Evolutionary conservation across 2,113 vertebrate genomes (phyloP).

Genomic region (Elephas maximus): DNA sequence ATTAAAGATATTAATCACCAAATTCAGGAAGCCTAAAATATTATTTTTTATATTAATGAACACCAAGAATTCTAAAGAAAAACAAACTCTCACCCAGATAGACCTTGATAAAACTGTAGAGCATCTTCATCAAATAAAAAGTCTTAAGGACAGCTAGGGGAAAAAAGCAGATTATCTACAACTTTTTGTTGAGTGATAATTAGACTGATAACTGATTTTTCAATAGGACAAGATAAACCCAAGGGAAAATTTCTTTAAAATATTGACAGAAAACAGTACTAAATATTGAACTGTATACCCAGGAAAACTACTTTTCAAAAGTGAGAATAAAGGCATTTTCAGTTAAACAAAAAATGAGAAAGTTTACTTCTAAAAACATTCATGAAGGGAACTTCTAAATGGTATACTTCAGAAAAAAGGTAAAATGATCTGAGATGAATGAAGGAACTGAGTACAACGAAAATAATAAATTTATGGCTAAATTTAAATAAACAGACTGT

Average conservation of each 20-base stretch:
- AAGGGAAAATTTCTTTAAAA: background rate
- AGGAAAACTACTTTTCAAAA: slow-evolving; percentile 48
- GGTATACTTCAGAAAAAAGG: background rate
- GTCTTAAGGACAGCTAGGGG: background rate
- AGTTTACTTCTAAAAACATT: slow-evolving; percentile 18
- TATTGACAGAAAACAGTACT: background rate
- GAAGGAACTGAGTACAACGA: background rate
- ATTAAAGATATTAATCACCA: background rate
- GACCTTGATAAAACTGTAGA: background rate
- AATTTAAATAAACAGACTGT: background rate
- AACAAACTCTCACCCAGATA: background rate
- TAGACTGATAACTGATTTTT: background rate
- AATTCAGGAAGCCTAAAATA: slow-evolving; percentile 20
- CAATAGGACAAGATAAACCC: background rate
- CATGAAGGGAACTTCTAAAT: slow-evolving; percentile 5
- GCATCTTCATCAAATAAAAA: background rate
- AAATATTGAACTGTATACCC: background rate
- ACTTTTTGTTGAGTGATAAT: background rate
- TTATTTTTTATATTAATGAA: background rate
- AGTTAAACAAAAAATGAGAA: slow-evolving; percentile 21
- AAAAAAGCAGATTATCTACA: background rate
- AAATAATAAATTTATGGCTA: background rate
- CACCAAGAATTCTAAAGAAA: background rate
- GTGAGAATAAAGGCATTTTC: slow-evolving; percentile 41
- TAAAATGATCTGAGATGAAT: background rate